Conservation (phyloP, 2,888 invertebrate species). For the Tenthredo distinguenda region DNA sequence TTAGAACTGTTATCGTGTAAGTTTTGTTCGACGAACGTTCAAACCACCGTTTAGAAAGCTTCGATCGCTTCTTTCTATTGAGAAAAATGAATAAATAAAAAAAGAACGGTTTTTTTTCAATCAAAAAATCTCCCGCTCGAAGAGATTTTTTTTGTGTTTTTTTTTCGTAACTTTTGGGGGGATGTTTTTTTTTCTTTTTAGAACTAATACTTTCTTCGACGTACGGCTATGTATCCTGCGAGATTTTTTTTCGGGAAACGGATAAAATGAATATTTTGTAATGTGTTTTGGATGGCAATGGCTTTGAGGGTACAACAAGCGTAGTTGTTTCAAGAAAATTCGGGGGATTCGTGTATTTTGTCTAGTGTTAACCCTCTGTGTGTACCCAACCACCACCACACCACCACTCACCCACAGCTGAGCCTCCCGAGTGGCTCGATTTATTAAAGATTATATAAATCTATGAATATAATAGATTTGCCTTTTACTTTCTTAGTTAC, state of each 20-base stretch:
- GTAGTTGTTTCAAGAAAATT: constrained; percentile 60
- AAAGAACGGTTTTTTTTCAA: background rate
- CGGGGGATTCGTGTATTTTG: constrained; percentile 88
- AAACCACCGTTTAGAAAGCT: background rate
- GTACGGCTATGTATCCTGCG: background rate
- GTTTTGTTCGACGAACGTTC: background rate
- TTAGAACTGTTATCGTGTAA: background rate
- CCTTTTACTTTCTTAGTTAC: constrained; percentile 60
- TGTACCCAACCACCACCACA: constrained; percentile 79
- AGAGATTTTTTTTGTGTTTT: background rate
- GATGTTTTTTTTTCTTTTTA: background rate
- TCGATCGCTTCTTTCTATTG: background rate
- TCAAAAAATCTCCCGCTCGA: background rate
- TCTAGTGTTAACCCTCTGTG: constrained; percentile 95
- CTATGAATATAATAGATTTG: constrained; percentile 62
- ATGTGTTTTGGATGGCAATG: constrained; percentile 48
- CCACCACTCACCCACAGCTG: constrained; percentile 68
- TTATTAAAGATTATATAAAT: constrained; percentile 58
- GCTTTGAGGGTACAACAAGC: constrained; percentile 30
- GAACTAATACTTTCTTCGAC: background rate
- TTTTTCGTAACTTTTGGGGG: background rate
- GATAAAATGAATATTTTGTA: background rate
- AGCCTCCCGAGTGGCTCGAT: constrained; percentile 68
- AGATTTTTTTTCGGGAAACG: background rate
- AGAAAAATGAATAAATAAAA: background rate